Percentiles rank a stretch among this genome's conserved stretches.
phyloP scores from a whole-genome alignment of 2,113 vertebrate genomes.

The Notothenia rossii region DNA sequence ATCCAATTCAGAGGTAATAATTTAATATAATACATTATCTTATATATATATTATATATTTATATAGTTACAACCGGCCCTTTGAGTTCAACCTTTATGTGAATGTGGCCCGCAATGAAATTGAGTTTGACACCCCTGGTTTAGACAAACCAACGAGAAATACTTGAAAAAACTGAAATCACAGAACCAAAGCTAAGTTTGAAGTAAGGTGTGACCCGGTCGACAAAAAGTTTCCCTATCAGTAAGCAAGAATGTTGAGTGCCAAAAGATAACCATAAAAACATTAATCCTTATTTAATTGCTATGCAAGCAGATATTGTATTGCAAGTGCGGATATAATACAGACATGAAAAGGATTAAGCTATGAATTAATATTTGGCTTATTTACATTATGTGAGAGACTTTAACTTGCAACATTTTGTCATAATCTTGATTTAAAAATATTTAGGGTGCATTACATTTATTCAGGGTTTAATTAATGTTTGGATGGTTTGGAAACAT shows the following conservation, averaged over 20 bases:
- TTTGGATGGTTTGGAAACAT: not conserved
- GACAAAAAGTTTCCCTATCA: not conserved
- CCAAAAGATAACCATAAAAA: not conserved
- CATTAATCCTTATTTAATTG: not conserved
- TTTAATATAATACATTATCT: too few relatives aligned
- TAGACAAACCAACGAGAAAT: slow-evolving; percentile 20
- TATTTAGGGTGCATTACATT: too few relatives aligned
- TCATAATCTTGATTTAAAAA: not conserved
- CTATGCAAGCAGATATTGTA: not conserved
- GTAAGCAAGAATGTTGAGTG: not conserved
- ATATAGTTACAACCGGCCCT: too few relatives aligned
- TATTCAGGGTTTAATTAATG: not conserved
- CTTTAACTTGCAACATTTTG: not conserved
- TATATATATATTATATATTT: too few relatives aligned
- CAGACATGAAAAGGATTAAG: too few relatives aligned
- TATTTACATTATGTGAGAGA: not conserved
- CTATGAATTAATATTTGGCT: not conserved
- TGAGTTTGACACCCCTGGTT: not conserved
- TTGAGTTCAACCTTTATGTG: too few relatives aligned
- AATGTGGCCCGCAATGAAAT: too few relatives aligned
- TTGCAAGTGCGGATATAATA: not conserved
- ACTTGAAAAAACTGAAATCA: slow-evolving; percentile 19
- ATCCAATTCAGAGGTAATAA: too few relatives aligned
- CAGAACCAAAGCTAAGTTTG: slow-evolving; percentile 19
- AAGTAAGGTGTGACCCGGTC: slow-evolving; percentile 23